Conservation (phyloP, 2,113 vertebrate species). For the Pachyramphus minor region DNA sequence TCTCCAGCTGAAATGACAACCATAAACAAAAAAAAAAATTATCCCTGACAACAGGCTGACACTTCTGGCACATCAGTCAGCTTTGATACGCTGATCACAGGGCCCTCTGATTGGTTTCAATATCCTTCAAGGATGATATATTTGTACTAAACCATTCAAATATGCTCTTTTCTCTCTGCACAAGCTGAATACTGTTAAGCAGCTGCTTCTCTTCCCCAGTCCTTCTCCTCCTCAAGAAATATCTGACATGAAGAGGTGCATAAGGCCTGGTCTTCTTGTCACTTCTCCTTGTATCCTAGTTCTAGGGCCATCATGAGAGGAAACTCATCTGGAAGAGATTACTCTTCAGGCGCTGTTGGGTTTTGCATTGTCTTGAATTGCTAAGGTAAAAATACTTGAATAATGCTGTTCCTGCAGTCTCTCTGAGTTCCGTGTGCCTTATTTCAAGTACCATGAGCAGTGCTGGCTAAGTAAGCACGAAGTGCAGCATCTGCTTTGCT, state of each 20-base stretch:
- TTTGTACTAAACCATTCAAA: background rate
- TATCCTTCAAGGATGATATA: background rate
- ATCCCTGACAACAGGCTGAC: background rate
- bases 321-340: background rate
- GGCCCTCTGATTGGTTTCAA: background rate
- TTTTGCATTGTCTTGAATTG: background rate
- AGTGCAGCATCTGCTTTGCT: background rate
- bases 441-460: background rate
- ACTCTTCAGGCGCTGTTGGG: background rate
- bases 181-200: background rate
- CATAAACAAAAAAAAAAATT: background rate
- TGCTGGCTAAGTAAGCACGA: background rate
- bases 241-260: background rate
- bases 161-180: background rate
- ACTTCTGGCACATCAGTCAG: background rate
- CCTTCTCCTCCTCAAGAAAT: background rate
- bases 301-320: background rate
- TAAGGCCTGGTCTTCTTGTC: background rate
- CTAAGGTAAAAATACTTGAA: background rate
- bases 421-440: background rate
- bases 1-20: background rate
- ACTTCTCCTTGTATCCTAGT: background rate
- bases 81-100: background rate
- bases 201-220: background rate
- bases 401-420: fast-evolving